Conservation (phyloP, 2,797 vertebrate genomes). For the Cyprinella venusta region DNA sequence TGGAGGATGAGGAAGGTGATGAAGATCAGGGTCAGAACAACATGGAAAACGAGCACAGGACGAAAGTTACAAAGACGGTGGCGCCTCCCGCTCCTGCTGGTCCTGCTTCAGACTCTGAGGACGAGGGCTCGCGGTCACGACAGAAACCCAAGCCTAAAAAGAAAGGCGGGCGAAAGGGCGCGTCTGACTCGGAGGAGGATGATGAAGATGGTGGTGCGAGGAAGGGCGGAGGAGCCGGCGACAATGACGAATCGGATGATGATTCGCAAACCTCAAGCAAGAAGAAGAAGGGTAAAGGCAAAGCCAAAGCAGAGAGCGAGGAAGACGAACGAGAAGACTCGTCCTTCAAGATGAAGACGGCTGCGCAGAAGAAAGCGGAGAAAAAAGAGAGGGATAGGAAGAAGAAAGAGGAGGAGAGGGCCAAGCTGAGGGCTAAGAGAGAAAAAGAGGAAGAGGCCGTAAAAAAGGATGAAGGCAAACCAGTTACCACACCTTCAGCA, state of each 20-base stretch:
- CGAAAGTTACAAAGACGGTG: conserved; percentile 74
- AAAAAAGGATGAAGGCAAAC: conserved; percentile 59
- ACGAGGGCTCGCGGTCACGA: conserved; percentile 71
- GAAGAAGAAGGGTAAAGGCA: conserved; percentile 81
- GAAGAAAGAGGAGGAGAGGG: conserved; percentile 88
- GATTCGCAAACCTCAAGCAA: conserved; percentile 74
- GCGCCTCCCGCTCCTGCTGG: conserved; percentile 64
- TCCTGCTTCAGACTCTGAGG: conserved; percentile 76
- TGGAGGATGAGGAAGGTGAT: conserved; percentile 82
- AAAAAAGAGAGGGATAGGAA: conserved; percentile 94
- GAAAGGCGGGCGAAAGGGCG: conserved; percentile 73
- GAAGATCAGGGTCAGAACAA: conserved; percentile 76
- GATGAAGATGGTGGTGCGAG: conserved; percentile 66
- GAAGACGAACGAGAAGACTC: conserved; percentile 80
- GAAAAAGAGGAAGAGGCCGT: conserved; percentile 63
- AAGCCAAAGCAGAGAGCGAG: conserved; percentile 71
- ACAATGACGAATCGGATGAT: conserved; percentile 81
- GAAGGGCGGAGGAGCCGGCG: conserved; percentile 67
- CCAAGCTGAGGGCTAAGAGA: conserved; percentile 78
- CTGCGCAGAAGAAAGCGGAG: conserved; percentile 97
- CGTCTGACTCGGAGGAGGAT: conserved; percentile 79
- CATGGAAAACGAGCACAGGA: conserved; percentile 78
- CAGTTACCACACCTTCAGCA: background rate
- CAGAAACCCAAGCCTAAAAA: conserved; percentile 80
- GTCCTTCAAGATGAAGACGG: conserved; percentile 92